Evolutionary conservation across 1,140 invertebrate genomes (phyloP).

Genomic region (Calephelis nemesis): DNA sequence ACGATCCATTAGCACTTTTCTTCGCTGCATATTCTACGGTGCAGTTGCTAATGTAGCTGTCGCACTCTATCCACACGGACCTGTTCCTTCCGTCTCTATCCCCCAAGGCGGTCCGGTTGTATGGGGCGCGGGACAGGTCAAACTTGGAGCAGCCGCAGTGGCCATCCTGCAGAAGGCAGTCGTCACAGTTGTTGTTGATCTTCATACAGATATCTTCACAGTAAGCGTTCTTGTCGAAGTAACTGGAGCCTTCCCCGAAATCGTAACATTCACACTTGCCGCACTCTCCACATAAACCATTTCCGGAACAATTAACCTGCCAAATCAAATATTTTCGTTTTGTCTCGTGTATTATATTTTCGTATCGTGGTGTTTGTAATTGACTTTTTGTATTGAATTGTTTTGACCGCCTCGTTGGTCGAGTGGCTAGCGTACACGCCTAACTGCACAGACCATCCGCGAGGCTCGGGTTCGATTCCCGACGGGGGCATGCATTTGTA

Average conservation of each 20-base stretch:
- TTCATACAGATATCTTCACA: constrained; percentile 58
- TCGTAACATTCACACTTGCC: constrained; percentile 48
- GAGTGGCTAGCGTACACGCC: no score
- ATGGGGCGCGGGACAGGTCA: constrained; percentile 29
- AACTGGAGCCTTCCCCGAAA: constrained; percentile 48
- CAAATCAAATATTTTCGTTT: neutral
- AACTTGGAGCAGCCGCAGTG: constrained; percentile 37
- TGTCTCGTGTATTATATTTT: no score
- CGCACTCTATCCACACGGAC: constrained; percentile 55
- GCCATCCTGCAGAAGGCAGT: constrained; percentile 38
- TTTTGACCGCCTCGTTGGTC: no score
- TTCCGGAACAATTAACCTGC: constrained; percentile 45
- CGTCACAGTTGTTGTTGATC: constrained; percentile 42
- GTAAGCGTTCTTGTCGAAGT: constrained; percentile 52
- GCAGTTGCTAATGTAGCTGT: constrained; percentile 41
- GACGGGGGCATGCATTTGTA: no score
- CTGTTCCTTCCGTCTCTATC: constrained; percentile 40
- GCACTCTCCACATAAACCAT: constrained; percentile 50
- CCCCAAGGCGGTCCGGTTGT: constrained; percentile 36
- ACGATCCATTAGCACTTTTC: constrained; percentile 37
- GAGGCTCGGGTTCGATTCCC: no score
- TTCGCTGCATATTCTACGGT: constrained; percentile 48
- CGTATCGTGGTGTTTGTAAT: no score
- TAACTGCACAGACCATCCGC: no score
- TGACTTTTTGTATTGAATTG: no score